phyloP scores from a whole-genome alignment of 2,888 invertebrate species.

The Apotomis betuletana region DNA sequence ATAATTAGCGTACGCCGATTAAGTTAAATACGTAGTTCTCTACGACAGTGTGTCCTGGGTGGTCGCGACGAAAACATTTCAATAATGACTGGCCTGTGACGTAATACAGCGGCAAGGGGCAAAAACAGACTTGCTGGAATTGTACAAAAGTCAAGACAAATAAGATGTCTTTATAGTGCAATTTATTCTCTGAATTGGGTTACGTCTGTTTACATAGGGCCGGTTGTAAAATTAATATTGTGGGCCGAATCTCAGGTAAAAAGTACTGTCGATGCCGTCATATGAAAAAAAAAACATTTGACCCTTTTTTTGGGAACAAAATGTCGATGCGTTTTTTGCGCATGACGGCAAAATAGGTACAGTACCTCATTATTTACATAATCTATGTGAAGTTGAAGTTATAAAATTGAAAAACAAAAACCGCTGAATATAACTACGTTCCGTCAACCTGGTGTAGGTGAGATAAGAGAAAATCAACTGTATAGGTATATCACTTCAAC shows the following conservation, averaged over 20 bases:
- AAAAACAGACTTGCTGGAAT: constrained; percentile 71
- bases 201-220: constrained; percentile 51
- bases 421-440: no score
- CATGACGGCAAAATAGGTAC: no score
- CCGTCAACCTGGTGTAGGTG: no score
- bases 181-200: constrained; percentile 63
- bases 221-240: constrained; percentile 30
- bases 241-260: constrained; percentile 29
- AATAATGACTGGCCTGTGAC: constrained; percentile 72
- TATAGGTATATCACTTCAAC: no score
- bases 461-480: no score
- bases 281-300: not conserved
- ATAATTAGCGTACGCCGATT: constrained; percentile 12
- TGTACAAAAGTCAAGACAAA: constrained; percentile 44
- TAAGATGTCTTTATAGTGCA: constrained; percentile 39
- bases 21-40: constrained; percentile 42
- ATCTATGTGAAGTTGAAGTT: no score
- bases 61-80: constrained; percentile 71
- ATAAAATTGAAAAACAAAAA: no score
- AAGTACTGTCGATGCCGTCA: not conserved
- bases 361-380: no score
- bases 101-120: constrained; percentile 65
- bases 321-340: no score
- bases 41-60: constrained; percentile 71
- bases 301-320: no score